Evolutionary conservation across 2,797 vertebrate genomes (phyloP).

Genomic region (Macrochelys suwanniensis): DNA sequence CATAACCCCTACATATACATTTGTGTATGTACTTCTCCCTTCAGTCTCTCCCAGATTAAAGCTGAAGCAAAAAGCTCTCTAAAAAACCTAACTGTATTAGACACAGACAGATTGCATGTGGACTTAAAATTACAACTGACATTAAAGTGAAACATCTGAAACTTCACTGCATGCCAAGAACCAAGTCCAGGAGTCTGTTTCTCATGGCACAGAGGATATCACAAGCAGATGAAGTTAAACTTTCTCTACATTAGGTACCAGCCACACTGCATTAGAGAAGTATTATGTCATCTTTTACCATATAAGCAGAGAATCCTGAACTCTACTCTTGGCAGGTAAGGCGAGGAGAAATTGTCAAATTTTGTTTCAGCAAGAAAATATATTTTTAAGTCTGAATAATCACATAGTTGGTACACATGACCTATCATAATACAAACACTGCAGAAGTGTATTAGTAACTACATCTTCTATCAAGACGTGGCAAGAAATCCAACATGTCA

Average conservation of each 20-base stretch:
- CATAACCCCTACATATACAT: not conserved
- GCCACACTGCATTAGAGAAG: not conserved
- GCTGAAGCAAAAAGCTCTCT: not conserved
- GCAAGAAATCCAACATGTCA: not conserved
- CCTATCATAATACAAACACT: not conserved
- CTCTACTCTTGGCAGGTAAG: not conserved
- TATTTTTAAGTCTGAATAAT: not conserved
- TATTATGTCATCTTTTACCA: not conserved
- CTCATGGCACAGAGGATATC: not conserved
- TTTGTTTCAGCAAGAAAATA: not conserved
- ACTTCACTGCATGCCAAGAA: not conserved
- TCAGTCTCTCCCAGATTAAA: not conserved
- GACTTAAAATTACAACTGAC: not conserved
- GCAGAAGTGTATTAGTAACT: not conserved
- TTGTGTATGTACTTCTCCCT: not conserved
- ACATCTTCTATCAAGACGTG: not conserved
- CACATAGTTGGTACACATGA: not conserved
- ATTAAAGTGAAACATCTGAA: not conserved
- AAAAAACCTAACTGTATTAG: not conserved
- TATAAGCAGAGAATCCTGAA: not conserved
- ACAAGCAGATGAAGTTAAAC: not conserved
- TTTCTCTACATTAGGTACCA: not conserved
- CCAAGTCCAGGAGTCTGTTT: not conserved
- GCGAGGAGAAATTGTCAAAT: not conserved
- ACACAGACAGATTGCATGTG: not conserved